Evolutionary conservation across 1,140 invertebrate genomes (phyloP).

Genomic region (Atta texana): DNA sequence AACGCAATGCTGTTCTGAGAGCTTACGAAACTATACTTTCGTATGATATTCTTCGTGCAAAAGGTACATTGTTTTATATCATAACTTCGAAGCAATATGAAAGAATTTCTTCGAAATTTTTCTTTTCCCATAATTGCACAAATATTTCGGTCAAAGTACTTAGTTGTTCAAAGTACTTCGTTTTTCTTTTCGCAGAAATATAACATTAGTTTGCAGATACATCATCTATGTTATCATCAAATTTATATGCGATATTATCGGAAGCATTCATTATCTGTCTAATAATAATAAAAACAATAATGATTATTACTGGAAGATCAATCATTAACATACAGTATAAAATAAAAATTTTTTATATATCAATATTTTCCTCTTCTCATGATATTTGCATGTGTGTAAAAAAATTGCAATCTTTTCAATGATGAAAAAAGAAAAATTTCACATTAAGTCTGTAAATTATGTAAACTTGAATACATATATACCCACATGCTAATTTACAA

Average conservation of each 20-base stretch:
- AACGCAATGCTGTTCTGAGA: not conserved
- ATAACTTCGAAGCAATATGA: not conserved
- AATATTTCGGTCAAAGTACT: constrained; percentile 5
- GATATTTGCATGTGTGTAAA: not conserved
- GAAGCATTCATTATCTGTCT: constrained; percentile 65
- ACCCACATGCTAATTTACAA: not conserved
- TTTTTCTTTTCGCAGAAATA: constrained; percentile 12
- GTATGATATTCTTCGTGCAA: not conserved
- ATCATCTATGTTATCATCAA: not conserved
- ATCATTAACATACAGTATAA: constrained; percentile 12
- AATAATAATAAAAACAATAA: constrained; percentile 32
- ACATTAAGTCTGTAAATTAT: not conserved
- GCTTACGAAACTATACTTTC: constrained; percentile 31
- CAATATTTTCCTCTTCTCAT: not conserved
- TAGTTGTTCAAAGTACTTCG: not conserved
- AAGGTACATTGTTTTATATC: constrained; percentile 24
- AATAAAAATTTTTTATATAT: constrained; percentile 4
- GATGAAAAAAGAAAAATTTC: constrained; percentile 39
- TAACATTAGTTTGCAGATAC: constrained; percentile 3
- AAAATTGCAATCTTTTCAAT: constrained; percentile 15
- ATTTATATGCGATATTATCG: constrained; percentile 16
- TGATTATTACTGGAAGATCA: constrained; percentile 33
- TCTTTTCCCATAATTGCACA: constrained; percentile 29
- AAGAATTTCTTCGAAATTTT: constrained; percentile 12
- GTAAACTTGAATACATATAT: not conserved